phyloP scores from a whole-genome alignment of 1,140 invertebrate genomes.

The Chrysoperla carnea region DNA sequence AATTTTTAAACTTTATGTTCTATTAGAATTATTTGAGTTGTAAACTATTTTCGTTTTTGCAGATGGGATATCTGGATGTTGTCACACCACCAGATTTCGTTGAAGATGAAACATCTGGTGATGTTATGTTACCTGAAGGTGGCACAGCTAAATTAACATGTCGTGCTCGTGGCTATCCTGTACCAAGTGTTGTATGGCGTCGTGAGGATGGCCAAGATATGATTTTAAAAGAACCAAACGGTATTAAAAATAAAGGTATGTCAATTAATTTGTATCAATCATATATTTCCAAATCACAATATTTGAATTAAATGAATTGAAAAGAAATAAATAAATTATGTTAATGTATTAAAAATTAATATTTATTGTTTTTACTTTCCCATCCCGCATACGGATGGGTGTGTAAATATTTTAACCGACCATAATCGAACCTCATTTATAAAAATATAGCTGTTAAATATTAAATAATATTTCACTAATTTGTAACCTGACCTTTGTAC shows the following conservation, averaged over 20 bases:
- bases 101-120: slow-evolving; percentile 53
- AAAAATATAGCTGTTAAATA: too few species aligned
- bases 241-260: slow-evolving; percentile 41
- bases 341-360: background rate
- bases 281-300: background rate
- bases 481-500: too few species aligned
- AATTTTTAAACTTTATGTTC: too few species aligned
- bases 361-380: background rate
- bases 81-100: slow-evolving; percentile 69
- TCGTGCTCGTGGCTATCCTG: slow-evolving; percentile 56
- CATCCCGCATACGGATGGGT: too few species aligned
- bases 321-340: background rate
- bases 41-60: too few species aligned
- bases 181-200: slow-evolving; percentile 63
- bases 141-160: slow-evolving; percentile 38
- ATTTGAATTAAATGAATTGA: slow-evolving; percentile 4
- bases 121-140: slow-evolving; percentile 59
- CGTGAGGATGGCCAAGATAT: slow-evolving; percentile 62
- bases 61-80: slow-evolving; percentile 60
- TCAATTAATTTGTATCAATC: background rate
- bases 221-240: slow-evolving; percentile 43
- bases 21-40: too few species aligned
- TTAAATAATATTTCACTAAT: too few species aligned
- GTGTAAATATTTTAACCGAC: too few species aligned
- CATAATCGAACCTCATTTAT: too few species aligned